Base-by-base conservation (phyloP, 2,888 invertebrate species). In the Onthophagus sagittarius region DNA sequence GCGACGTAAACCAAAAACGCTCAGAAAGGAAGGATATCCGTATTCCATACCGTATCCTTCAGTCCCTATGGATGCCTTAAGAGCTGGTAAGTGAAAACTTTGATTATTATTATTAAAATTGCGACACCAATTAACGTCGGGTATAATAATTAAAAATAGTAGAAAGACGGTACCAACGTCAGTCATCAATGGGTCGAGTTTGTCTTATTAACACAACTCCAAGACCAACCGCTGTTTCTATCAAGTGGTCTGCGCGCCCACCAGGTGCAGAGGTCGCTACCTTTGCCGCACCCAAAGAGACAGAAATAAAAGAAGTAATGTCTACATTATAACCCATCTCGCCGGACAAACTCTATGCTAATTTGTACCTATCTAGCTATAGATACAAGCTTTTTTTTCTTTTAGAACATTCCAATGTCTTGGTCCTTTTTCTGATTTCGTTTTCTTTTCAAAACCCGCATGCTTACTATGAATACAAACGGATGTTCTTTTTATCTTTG, bases 11-110 rank as follows among this genome's bases (percentile, higher is more conserved):
- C 95, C 95, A 70, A 96, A 96, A 86, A 93, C 94, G 62, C 84
- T 94, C 78, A 89, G 95, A 83, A 96, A 96, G 85, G 95, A 96
- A 85, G 95, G 95, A 13, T 96, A 95, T 84, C 95, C 96, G 0
- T 96, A 96, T 88, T 94, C 95, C 77, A 94, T 96, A 86, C 95
- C 96, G 23, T 96, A 96, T 84, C 95, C 95, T 13, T 95, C 95
- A 77, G 95, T 95, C 78, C 94, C 95, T 53, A 94, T 95, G 90
- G 95, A 95, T 81, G 95, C 95, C 31, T 86, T 95, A 76, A 88
- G 95, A 88, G 94, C 94, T 83, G 94, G 95, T 95, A 81, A 90
- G 91, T 86, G 23, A 23, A 23, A 23, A 23, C 3, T 23, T 23
- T 23, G 23, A 23, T 7, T 14, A n/a, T 23, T 13, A 14, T 6